These are phyloP conservation scores for Tipula unca DNA, from an alignment of 2,888 invertebrate genomes.

Conservation along the genomic window DNA sequence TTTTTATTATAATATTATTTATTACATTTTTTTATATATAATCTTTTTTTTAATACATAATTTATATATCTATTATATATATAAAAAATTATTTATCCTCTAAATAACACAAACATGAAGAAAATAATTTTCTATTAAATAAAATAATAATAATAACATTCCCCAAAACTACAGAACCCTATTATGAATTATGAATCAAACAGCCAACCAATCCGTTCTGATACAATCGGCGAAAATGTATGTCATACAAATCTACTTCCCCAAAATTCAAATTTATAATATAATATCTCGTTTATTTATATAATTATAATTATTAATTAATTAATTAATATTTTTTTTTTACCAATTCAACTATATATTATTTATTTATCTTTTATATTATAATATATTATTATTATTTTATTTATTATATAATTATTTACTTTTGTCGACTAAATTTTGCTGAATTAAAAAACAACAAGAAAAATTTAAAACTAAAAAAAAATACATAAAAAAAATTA, in stretches of 20 bases:
- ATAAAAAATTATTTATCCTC: background rate
- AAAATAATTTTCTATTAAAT: slow-evolving; percentile 8
- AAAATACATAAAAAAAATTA: background rate
- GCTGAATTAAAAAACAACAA: background rate
- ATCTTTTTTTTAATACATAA: slow-evolving; percentile 9
- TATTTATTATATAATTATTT: background rate
- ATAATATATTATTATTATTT: slow-evolving; percentile 1
- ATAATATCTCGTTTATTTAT: slow-evolving; percentile 14
- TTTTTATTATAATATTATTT: slow-evolving; percentile 1
- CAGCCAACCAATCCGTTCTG: background rate
- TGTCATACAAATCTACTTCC: background rate
- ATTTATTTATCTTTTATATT: background rate
- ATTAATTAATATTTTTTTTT: background rate
- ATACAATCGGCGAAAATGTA: background rate
- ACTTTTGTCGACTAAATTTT: background rate
- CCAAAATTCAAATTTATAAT: background rate
- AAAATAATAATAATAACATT: slow-evolving; percentile 14
- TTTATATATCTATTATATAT: background rate
- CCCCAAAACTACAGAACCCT: background rate
- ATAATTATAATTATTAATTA: background rate
- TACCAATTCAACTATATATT: slow-evolving; percentile 9
- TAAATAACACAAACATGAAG: background rate
- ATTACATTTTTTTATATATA: background rate
- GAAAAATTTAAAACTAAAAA: background rate
- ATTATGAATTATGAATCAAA: background rate